Evolutionary conservation across 1,140 invertebrate species (phyloP).

Genomic region (Drosophila lini): DNA sequence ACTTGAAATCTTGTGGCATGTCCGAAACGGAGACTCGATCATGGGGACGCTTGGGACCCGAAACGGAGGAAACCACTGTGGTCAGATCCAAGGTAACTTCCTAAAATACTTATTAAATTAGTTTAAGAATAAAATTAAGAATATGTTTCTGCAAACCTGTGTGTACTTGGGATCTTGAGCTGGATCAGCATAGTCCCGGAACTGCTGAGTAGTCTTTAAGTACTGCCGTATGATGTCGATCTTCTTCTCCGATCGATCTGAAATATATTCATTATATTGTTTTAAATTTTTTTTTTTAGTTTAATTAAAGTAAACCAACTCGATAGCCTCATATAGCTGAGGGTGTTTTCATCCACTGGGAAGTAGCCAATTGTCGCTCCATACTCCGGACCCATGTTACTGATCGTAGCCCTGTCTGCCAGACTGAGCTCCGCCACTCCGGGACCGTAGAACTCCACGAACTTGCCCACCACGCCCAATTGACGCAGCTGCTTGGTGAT

Average conservation of each 20-base stretch:
- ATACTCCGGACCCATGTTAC: conserved; percentile 99
- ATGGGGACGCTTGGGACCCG: conserved; percentile 98
- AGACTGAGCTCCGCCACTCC: conserved; percentile 95
- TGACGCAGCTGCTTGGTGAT: conserved; percentile 98
- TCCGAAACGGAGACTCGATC: conserved; percentile 95
- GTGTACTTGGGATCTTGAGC: conserved; percentile 94
- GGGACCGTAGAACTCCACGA: conserved; percentile 99
- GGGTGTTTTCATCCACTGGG: conserved; percentile 94
- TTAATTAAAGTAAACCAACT: conserved; percentile 86
- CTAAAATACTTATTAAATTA: conserved; percentile 80
- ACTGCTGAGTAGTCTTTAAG: conserved; percentile 91
- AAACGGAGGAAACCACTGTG: conserved; percentile 96
- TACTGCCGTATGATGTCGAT: conserved; percentile 94
- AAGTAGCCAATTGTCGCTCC: conserved; percentile 98
- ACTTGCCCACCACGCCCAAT: conserved; percentile 98
- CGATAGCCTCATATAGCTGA: conserved; percentile 95
- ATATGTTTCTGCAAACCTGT: conserved; percentile 85
- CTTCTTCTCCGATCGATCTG: conserved; percentile 93
- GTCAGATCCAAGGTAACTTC: conserved; percentile 94
- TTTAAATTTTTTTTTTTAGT: neutral
- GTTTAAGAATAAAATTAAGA: too few relatives aligned
- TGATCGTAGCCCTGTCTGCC: conserved; percentile 96
- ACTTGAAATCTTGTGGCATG: conserved; percentile 95
- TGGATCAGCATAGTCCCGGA: conserved; percentile 92
- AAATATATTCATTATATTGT: conserved; percentile 42